These are phyloP conservation scores for Mareca penelope DNA, from an alignment of 2,797 vertebrate genomes.

Conservation along the genomic window DNA sequence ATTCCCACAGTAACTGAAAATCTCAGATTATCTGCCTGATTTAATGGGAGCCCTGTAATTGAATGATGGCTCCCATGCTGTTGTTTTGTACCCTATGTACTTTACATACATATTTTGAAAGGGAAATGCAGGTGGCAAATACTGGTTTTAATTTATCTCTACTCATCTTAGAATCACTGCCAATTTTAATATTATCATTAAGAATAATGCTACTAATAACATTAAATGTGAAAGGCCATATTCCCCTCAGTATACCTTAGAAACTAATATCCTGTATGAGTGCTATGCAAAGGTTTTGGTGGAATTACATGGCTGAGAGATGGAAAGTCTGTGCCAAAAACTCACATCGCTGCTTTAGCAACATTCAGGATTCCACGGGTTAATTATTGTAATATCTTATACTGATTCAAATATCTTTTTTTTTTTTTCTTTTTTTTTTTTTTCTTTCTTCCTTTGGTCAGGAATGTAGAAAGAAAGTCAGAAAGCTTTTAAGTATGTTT, in stretches of 20 bases:
- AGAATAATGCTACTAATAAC: not conserved
- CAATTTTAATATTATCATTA: slow-evolving; percentile 4
- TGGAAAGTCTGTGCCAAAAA: not conserved
- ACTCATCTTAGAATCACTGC: not conserved
- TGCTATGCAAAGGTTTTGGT: not conserved
- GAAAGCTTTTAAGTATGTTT: not conserved
- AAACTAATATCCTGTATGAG: not conserved
- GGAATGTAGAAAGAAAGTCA: not conserved
- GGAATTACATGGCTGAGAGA: not conserved
- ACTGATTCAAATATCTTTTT: not conserved
- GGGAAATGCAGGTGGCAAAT: not conserved
- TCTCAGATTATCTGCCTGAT: slow-evolving; percentile 67
- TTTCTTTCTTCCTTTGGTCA: not conserved
- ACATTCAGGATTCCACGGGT: not conserved
- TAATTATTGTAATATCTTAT: not conserved
- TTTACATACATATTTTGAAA: not conserved
- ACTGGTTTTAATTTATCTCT: not conserved
- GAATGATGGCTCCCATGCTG: slow-evolving; percentile 48
- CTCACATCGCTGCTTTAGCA: not conserved
- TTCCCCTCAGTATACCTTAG: not conserved
- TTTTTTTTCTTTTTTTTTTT: not conserved
- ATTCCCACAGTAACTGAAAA: slow-evolving; percentile 70
- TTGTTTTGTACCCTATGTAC: slow-evolving; percentile 36
- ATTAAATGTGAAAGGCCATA: not conserved
- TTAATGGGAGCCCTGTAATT: slow-evolving; percentile 51